Conservation (phyloP, 1,140 invertebrate genomes). For the Bombus haemorrhoidalis region DNA sequence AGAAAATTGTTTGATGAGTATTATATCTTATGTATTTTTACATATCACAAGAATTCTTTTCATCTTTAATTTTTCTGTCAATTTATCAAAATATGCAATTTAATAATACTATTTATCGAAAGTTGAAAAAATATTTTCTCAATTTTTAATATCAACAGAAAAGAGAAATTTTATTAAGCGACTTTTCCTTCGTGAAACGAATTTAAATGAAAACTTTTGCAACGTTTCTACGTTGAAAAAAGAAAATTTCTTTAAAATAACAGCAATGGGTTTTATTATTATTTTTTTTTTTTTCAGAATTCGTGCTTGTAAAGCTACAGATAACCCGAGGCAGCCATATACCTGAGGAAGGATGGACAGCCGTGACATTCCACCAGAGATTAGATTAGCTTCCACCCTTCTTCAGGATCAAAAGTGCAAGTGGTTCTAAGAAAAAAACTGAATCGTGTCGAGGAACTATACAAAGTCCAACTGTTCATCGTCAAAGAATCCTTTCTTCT, state of each 20-base stretch:
- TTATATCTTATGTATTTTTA: no score
- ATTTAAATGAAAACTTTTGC: background rate
- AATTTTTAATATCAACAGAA: no score
- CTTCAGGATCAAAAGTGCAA: background rate
- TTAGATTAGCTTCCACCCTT: slow-evolving; percentile 24
- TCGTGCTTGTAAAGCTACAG: background rate
- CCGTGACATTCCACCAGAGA: slow-evolving; percentile 23
- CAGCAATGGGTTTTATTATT: background rate
- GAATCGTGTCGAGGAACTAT: background rate
- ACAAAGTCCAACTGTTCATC: background rate
- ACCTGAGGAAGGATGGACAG: slow-evolving; percentile 7
- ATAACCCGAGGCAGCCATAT: background rate
- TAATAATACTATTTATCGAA: no score
- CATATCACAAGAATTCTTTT: no score
- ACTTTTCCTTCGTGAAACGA: background rate
- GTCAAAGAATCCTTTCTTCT: background rate
- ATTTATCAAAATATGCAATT: no score
- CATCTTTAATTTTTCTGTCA: no score
- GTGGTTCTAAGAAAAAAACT: background rate
- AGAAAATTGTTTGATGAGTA: no score
- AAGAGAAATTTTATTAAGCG: no score
- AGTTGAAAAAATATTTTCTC: no score
- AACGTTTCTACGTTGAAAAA: background rate
- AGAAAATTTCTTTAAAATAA: background rate
- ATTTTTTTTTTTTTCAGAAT: background rate